Base-by-base conservation (phyloP, 2,113 vertebrate genomes). In the Triplophysa rosa region DNA sequence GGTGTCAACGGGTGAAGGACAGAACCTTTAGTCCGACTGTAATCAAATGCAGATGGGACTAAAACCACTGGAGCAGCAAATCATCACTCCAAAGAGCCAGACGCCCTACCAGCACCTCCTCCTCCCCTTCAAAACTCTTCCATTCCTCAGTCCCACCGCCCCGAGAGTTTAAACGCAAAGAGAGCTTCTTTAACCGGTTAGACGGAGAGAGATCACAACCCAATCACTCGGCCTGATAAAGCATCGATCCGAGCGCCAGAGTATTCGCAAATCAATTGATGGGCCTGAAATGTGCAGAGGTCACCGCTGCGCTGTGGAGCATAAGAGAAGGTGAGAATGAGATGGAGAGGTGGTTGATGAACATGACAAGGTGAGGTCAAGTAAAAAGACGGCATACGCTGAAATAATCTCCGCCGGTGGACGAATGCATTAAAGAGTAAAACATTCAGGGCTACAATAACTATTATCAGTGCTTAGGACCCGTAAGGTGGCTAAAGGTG, bases 181-280 rank as follows among this genome's bases (percentile, higher is more conserved):
- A 89, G 88, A 86, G 87, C 87, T 89, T 96, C 94, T 94, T 96
- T 95, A 94, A 96, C 74, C 97, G 95, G 98, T 98, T 95, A 97
- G 96, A 96, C 91, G 92, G 94, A 95, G 95, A 95, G 95, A 96
- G 95, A 95, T 95, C 93, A 93, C 95, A 97, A 97, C 95, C 96
- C 95, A 94, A 95, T 95, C 83, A 86, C 87, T 96, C 95, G 94
- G 96, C 96, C 95, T 98, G 96, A 98, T 98, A 98, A 97, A 98
- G 95, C 98, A 99, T 99, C 95, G 97, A 99, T 99, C 96, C 95
- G 91, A 92, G 93, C 79, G 8, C 67, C 9, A 80, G 79, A 80
- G 94, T 97, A 96, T 98, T 98, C 96, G 96, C 94, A 95, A 97
- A 95, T 95, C 95, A 97, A 94, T 96, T 97, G 96, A 97, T 96